Evolutionary conservation across 2,797 vertebrate genomes (phyloP).

Genomic region (Onychomys torridus): DNA sequence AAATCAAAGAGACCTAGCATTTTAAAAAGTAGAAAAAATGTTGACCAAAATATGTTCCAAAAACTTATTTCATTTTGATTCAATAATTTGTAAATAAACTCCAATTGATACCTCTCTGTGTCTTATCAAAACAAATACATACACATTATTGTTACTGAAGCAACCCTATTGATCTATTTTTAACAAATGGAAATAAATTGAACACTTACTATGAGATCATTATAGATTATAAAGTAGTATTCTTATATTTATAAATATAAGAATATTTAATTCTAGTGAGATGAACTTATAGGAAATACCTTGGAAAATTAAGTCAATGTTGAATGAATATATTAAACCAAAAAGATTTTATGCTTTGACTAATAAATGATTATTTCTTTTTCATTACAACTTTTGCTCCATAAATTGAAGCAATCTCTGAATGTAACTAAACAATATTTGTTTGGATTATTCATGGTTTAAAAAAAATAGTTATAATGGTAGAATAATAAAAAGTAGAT

Average conservation of each 20-base stretch:
- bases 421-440: constrained; percentile 17
- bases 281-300: constrained; percentile 22
- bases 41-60: background rate
- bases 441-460: background rate
- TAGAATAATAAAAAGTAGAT: background rate
- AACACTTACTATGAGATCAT: background rate
- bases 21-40: constrained; percentile 11
- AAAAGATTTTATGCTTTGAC: background rate
- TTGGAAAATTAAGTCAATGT: constrained; percentile 25
- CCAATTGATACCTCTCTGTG: background rate
- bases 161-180: background rate
- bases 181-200: background rate
- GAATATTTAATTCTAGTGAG: background rate
- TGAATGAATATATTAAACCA: background rate
- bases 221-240: background rate
- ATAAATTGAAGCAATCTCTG: background rate
- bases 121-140: background rate
- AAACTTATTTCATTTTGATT: background rate
- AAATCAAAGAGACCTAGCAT: constrained; percentile 25
- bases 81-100: constrained; percentile 38
- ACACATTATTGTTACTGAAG: background rate
- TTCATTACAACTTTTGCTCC: background rate
- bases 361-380: constrained; percentile 3
- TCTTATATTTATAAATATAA: background rate
- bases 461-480: background rate